phyloP scores from a whole-genome alignment of 1,140 invertebrate species.

The Pogonomyrmex californicus region DNA sequence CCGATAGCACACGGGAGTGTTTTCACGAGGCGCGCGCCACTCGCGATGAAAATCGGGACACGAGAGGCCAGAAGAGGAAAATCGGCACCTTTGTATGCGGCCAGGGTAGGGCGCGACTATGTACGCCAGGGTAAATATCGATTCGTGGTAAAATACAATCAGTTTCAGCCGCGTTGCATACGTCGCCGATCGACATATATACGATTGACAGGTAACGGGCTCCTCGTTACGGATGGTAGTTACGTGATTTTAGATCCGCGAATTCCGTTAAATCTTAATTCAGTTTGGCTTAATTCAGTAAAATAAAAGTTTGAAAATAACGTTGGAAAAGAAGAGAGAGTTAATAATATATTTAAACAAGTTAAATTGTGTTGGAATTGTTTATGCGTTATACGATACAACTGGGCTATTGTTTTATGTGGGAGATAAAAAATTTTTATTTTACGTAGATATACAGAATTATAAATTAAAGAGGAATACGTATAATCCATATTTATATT shows the following conservation, averaged over 20 bases:
- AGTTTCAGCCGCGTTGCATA: slow-evolving; percentile 26
- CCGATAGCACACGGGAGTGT: slow-evolving; percentile 32
- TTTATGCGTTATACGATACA: background rate
- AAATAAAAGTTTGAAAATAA: background rate
- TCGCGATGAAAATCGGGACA: slow-evolving; percentile 55
- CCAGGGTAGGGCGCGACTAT: slow-evolving; percentile 26
- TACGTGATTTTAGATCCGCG: background rate
- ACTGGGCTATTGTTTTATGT: background rate
- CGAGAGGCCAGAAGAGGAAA: slow-evolving; percentile 50
- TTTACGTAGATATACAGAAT: background rate
- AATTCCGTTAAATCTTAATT: background rate
- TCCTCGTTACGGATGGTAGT: background rate
- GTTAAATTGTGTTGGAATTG: background rate
- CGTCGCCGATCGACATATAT: slow-evolving; percentile 8
- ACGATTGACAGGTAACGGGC: background rate
- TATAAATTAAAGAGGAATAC: background rate
- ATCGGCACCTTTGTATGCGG: slow-evolving; percentile 54
- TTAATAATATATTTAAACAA: background rate
- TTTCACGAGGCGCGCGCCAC: slow-evolving; percentile 37
- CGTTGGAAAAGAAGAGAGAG: background rate
- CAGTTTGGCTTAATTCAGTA: background rate
- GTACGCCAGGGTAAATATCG: slow-evolving; percentile 48
- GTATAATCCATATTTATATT: slow-evolving; percentile 20
- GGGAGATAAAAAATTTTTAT: background rate
- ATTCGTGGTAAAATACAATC: slow-evolving; percentile 60